Evolutionary conservation across 2,888 invertebrate species (phyloP), one percentile per base, ranked within the genome.

Genomic region (Latheticus oryzae): DNA sequence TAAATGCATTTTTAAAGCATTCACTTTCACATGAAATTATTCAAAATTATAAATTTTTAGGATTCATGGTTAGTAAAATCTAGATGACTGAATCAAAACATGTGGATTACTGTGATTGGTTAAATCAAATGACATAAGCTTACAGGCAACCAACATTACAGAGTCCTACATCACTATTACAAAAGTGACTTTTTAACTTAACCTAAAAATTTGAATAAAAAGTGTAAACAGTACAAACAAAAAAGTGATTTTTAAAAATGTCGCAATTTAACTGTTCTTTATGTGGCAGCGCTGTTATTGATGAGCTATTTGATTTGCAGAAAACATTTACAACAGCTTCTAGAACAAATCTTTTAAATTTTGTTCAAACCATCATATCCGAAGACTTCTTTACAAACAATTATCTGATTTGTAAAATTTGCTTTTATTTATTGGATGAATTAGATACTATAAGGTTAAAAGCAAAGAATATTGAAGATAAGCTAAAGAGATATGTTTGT

Each of bases 41-140:
- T 64, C 62, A 40, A 53, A 42, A 28, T 30, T 32, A 19, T 21
- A 8, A n/a, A 26, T 5, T 35, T 42, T 42, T 42, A 9, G 1
- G n/a, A 12, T 42, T 23, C 11, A 47, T 35, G 21, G 17, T 15
- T 9, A 45, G 13, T 30, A 11, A 16, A 23, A 33, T 16, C 32
- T 38, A 57, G 53, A 48, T 60, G 56, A 53, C 56, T 42, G 51
- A 63, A 60, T 50, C 53, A 59, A 67, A 69, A 67, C 71, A 73
- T 73, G 73, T 73, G 73, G 71, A 72, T 58, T 28, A 23, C 48
- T 65, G 35, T 66, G 50, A 73, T 73, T 73, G 73, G 73, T 63
- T 21, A 28, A 37, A 35, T 28, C n/a, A 1, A 37, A n/a, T 28
- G 30, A n/a, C 13, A n/a, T 50, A 12, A 17, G n/a, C 12, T 8